phyloP scores from a whole-genome alignment of 2,113 vertebrate genomes.

The Peucedramus taeniatus region DNA sequence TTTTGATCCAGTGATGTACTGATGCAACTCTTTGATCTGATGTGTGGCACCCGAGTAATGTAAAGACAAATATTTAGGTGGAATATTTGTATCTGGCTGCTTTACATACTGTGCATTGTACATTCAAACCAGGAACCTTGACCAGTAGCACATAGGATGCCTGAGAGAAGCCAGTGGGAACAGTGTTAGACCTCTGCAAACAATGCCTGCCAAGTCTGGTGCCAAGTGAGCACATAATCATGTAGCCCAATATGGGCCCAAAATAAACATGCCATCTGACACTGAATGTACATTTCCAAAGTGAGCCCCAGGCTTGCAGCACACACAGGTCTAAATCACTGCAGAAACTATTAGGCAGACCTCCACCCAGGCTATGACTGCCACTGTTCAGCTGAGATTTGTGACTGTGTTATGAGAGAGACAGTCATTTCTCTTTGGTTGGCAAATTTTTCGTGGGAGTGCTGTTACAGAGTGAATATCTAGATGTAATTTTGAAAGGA shows the following conservation, averaged over 20 bases:
- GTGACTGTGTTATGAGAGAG: background rate
- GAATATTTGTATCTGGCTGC: background rate
- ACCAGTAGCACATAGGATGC: background rate
- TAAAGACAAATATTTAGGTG: background rate
- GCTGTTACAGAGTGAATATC: background rate
- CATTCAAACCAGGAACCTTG: background rate
- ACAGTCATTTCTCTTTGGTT: background rate
- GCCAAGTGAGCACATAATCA: background rate
- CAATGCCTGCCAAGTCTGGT: background rate
- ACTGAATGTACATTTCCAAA: background rate
- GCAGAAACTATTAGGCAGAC: background rate
- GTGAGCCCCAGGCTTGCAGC: background rate
- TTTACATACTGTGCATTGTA: background rate
- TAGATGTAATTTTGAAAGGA: background rate
- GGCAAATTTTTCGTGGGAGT: background rate
- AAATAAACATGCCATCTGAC: slow-evolving; percentile 17
- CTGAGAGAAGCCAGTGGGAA: background rate
- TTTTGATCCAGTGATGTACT: background rate
- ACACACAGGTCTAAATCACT: background rate
- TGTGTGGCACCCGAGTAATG: background rate
- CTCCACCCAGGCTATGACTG: background rate
- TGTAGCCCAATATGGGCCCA: background rate
- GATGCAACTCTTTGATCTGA: background rate
- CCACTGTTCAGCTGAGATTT: background rate
- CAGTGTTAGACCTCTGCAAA: background rate